Conservation (phyloP, 2,113 vertebrate species). For the Dicentrarchus labrax region DNA sequence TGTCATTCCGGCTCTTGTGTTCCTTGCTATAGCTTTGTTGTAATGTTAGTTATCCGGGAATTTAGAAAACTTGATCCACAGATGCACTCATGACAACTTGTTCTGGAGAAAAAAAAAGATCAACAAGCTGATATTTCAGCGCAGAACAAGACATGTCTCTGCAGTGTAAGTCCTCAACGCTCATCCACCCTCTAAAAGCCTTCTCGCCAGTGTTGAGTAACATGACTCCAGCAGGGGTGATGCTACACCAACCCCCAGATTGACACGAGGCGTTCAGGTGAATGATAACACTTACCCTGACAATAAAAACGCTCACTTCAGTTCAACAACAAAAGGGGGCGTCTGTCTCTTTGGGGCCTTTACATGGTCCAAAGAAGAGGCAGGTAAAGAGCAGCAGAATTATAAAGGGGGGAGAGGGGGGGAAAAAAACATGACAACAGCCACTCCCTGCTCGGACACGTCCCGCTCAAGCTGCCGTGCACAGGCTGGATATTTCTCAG, state of each 20-base stretch:
- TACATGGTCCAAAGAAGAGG: constrained; percentile 28
- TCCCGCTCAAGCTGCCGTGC: background rate
- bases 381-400: constrained; percentile 37
- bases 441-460: constrained; percentile 37
- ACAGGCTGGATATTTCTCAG: background rate
- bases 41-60: constrained; percentile 2
- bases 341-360: constrained; percentile 44
- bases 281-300: constrained; percentile 40
- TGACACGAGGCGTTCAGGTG: constrained; percentile 42
- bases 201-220: constrained; percentile 28
- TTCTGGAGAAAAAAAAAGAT: background rate
- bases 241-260: background rate
- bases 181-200: background rate
- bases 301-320: constrained; percentile 24
- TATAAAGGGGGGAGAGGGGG: background rate
- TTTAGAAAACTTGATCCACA: constrained; percentile 27
- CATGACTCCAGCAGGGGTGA: constrained; percentile 37
- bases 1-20: background rate
- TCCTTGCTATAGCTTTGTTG: background rate
- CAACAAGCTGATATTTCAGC: background rate
- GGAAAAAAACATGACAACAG: background rate
- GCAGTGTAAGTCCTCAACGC: constrained; percentile 29
- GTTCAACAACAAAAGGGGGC: constrained; percentile 35
- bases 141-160: constrained; percentile 48
- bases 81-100: background rate